phyloP scores from a whole-genome alignment of 2,888 invertebrate genomes.

The Conus canariensis region DNA sequence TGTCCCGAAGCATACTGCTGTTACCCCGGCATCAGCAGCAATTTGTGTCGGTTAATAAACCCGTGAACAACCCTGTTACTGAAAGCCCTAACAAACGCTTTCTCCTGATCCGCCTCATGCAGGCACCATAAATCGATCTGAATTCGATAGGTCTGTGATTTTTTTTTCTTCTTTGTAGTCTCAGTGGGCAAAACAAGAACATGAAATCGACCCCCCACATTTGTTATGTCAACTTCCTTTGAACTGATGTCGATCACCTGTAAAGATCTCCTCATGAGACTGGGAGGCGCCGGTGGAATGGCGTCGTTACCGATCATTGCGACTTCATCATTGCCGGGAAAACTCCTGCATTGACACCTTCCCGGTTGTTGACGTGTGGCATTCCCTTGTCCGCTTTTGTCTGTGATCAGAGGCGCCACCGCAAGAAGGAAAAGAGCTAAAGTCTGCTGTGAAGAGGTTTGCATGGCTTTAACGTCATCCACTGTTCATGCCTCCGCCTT shows the following conservation, averaged over 20 bases:
- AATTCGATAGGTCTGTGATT: not conserved
- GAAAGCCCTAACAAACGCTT: not conserved
- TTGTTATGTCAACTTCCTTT: not conserved
- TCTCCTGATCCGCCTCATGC: conserved; percentile 1
- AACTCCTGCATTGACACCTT: not conserved
- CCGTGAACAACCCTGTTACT: not conserved
- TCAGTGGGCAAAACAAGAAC: not conserved
- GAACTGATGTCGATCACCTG: conserved; percentile 6
- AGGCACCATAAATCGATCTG: not conserved
- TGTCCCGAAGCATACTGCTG: not conserved
- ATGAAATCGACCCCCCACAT: not conserved
- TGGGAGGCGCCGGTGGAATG: not conserved
- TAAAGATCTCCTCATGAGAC: not conserved
- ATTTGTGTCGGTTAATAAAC: not conserved
- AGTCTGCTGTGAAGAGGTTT: not conserved
- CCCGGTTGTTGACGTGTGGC: not conserved
- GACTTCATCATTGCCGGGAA: not conserved
- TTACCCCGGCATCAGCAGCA: not conserved
- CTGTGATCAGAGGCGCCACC: not conserved
- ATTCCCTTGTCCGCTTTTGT: not conserved
- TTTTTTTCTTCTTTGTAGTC: not conserved
- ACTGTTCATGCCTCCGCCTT: not conserved
- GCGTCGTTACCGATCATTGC: not conserved
- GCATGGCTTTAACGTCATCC: not conserved
- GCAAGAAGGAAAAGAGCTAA: not conserved